phyloP scores from a whole-genome alignment of 2,113 vertebrate species.

The Tursiops truncatus region DNA sequence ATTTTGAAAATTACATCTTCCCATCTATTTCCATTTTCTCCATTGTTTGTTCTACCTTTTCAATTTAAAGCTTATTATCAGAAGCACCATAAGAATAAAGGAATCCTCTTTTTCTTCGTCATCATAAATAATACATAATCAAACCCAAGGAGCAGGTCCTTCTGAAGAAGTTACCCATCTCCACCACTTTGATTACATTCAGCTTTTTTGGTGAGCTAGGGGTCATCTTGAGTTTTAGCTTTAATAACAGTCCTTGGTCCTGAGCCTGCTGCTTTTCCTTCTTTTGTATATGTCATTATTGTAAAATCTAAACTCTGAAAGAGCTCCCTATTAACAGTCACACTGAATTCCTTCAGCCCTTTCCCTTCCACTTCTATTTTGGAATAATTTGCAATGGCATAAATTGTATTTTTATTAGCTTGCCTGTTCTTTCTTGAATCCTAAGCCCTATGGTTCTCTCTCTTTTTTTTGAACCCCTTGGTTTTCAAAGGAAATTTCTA shows the following conservation, averaged over 20 bases:
- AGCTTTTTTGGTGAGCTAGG: neutral
- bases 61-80: constrained; percentile 11
- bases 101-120: neutral
- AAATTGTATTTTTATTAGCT: neutral
- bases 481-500: constrained; percentile 49
- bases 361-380: neutral
- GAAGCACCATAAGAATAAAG: neutral
- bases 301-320: neutral
- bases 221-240: neutral
- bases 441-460: neutral
- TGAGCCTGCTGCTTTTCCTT: neutral
- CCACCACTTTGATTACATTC: neutral
- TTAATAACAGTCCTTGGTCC: neutral
- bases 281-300: neutral
- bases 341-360: neutral
- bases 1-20: constrained; percentile 47
- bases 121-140: neutral
- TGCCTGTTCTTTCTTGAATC: constrained; percentile 17
- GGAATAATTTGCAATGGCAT: neutral
- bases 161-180: neutral
- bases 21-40: neutral
- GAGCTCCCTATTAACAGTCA: neutral
- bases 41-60: neutral
- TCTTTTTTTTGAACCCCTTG: neutral
- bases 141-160: neutral